Evolutionary conservation across 1,140 invertebrate genomes (phyloP).

Genomic region (Globodera rostochiensis): DNA sequence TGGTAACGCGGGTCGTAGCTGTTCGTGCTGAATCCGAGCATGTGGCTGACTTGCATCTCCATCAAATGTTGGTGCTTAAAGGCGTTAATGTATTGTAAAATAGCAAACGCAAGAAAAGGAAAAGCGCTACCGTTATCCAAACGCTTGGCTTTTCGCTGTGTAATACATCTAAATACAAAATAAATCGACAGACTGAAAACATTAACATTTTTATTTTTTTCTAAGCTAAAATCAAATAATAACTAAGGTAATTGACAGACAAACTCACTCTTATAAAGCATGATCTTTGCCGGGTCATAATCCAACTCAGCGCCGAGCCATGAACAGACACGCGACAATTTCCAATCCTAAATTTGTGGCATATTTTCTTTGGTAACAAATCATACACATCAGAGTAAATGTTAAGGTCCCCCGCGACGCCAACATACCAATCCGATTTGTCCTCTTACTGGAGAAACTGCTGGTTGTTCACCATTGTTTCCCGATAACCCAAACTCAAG

Average conservation of each 20-base stretch:
- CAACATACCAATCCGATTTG: slow-evolving; percentile 43
- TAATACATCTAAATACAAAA: slow-evolving; percentile 15
- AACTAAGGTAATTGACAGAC: background rate
- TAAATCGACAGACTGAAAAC: background rate
- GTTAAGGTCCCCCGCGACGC: background rate
- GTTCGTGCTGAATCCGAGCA: slow-evolving; percentile 16
- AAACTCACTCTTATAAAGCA: slow-evolving; percentile 46
- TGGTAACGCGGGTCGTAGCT: slow-evolving; percentile 51
- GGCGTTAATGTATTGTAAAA: background rate
- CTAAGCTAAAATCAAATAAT: background rate
- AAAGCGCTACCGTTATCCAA: slow-evolving; percentile 6
- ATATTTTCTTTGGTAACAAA: background rate
- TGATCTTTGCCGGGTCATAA: slow-evolving; percentile 53
- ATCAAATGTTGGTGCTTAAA: slow-evolving; percentile 36
- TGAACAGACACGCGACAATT: slow-evolving; percentile 36
- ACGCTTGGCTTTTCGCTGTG: slow-evolving; percentile 49
- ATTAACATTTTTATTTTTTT: background rate
- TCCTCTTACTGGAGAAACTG: slow-evolving; percentile 37
- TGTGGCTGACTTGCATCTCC: slow-evolving; percentile 34
- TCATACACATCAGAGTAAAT: background rate
- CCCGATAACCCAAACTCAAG: slow-evolving; percentile 31
- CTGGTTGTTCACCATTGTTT: background rate
- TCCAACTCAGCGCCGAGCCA: slow-evolving; percentile 50
- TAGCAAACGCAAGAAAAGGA: background rate
- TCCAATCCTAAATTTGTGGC: slow-evolving; percentile 43